phyloP scores from a whole-genome alignment of 2,888 invertebrate genomes.

The Hypomecis punctinalis region DNA sequence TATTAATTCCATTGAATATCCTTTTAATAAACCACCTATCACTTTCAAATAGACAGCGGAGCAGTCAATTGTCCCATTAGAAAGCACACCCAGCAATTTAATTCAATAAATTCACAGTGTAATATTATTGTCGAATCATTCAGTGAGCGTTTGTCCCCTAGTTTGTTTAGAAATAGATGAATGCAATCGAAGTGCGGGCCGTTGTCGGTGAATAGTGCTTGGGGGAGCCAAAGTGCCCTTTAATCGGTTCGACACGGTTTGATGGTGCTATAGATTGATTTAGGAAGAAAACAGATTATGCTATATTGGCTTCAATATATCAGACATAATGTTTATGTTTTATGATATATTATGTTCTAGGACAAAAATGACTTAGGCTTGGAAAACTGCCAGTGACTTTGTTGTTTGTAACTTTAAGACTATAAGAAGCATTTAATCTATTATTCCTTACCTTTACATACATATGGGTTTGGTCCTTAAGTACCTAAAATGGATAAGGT shows the following conservation, averaged over 20 bases:
- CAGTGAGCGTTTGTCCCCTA: slow-evolving; percentile 61
- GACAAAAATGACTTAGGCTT: no score
- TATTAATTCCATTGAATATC: not conserved
- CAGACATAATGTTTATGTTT: no score
- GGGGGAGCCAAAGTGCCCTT: slow-evolving; percentile 27
- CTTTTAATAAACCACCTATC: slow-evolving; percentile 7
- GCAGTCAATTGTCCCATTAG: slow-evolving; percentile 20
- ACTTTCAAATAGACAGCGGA: slow-evolving; percentile 20
- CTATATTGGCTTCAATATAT: no score
- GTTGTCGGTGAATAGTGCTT: slow-evolving; percentile 23
- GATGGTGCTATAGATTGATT: slow-evolving; percentile 5
- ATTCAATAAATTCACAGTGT: slow-evolving; percentile 22
- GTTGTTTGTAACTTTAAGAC: no score
- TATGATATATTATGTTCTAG: no score
- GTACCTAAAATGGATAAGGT: no score
- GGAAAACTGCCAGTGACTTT: no score
- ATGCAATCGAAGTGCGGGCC: slow-evolving; percentile 58
- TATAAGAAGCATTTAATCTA: no score
- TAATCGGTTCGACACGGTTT: slow-evolving; percentile 13
- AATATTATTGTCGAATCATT: slow-evolving; percentile 72
- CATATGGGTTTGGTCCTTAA: no score
- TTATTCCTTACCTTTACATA: no score
- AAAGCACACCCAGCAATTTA: slow-evolving; percentile 19
- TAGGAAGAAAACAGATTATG: not conserved
- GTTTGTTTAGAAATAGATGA: slow-evolving; percentile 49